These are phyloP conservation scores for Synanthedon vespiformis DNA, from an alignment of 2,888 invertebrate species.

Conservation along the genomic window DNA sequence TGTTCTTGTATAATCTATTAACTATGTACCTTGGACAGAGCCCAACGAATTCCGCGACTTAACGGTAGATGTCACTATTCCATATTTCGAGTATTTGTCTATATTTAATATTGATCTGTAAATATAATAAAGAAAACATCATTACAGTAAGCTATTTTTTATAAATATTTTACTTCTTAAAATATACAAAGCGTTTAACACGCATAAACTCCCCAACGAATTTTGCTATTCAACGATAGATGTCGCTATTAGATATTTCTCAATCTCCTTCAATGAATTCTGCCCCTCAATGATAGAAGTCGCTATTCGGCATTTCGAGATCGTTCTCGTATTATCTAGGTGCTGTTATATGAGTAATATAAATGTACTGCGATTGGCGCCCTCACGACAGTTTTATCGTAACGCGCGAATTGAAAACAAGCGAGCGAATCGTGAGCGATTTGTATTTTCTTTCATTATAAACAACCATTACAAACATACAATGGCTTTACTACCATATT, in stretches of 20 bases:
- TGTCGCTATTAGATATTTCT: constrained; percentile 9
- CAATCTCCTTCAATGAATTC: constrained; percentile 3
- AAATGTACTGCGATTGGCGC: constrained; percentile 21
- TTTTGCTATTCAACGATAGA: constrained; percentile 14
- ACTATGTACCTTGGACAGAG: constrained; percentile 11
- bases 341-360: constrained; percentile 16
- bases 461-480: constrained; percentile 1
- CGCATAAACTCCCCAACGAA: neutral
- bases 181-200: too few relatives aligned
- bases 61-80: constrained; percentile 14
- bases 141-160: too few relatives aligned
- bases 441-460: too few relatives aligned
- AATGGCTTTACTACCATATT: constrained; percentile 54
- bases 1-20: constrained; percentile 18
- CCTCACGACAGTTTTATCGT: constrained; percentile 10
- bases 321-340: constrained; percentile 14
- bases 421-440: constrained; percentile 9
- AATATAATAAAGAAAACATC: too few relatives aligned
- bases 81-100: constrained; percentile 11
- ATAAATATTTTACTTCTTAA: too few relatives aligned
- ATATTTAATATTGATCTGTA: too few relatives aligned
- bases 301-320: constrained; percentile 10
- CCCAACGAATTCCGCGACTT: constrained; percentile 2
- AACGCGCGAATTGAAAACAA: neutral
- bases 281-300: constrained; percentile 16